Base-by-base conservation (phyloP, 2,113 vertebrate species). In the Saccopteryx leptura region DNA sequence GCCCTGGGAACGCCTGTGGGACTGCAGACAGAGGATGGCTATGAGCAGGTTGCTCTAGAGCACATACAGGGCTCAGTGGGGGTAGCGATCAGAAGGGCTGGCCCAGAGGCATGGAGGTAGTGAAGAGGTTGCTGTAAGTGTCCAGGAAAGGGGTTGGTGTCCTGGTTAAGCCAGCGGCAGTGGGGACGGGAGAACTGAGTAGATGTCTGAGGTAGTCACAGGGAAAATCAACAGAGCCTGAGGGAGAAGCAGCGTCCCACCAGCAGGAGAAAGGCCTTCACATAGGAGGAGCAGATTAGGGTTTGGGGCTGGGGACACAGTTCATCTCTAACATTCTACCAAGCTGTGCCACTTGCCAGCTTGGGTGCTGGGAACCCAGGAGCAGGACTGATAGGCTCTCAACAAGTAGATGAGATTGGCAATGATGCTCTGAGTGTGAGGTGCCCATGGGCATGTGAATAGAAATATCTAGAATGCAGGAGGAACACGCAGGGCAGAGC, bases 11-110 rank as follows among this genome's bases (percentile, higher is more conserved):
- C 17, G 15, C 5, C 60, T 28, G 5, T 21, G 48, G 72, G 50
- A 8, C 21, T 52, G 79, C 18, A 65, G 1, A 18, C 0, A 3
- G 52, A 60, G 52, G n/a, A 17, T 0, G 18, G 18, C 31, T 68
- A 10, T 60, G 76, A 52, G 8, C 19, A 26, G 46, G n/a, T 10
- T 19, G 26, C 80, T 60, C 39, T 17, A 56, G 56, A 24, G 19
- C 33, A 13, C 1, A 15, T 21, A 10, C 9, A 19, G 39, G 58
- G 39, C 56, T 46, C 54, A 0, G 0, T 0, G 79, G 15, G 24
- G 52, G 17, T 1, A 4, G 2, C 1, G 12, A 33, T 1, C 7
- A 9, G 50, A 17, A 39, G 24, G 24, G 7, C 71, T 12, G 11
- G 58, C 17, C 65, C 58, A 10, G 26, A 9, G 28, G 72, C 65